Conservation (phyloP, 1,140 invertebrate genomes). For the Heliconius eleuchia region DNA sequence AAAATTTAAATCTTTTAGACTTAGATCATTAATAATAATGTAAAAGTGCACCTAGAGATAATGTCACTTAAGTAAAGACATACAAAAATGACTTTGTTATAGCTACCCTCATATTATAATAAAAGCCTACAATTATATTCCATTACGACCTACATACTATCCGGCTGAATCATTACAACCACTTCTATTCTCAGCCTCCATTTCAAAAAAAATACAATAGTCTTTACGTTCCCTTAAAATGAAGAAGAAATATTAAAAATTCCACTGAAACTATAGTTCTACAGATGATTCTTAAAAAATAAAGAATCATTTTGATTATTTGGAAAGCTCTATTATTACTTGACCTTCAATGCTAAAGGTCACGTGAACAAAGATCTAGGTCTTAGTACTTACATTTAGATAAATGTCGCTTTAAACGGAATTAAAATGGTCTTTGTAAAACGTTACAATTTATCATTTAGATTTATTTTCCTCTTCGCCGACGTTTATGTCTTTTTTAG, state of each 20-base stretch:
- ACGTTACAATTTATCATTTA: neutral
- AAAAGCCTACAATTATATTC: neutral
- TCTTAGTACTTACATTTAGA: neutral
- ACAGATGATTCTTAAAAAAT: neutral
- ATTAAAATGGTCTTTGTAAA: neutral
- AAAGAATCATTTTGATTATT: neutral
- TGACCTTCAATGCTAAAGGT: slow-evolving; percentile 7
- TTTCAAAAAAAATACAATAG: neutral
- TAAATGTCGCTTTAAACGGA: neutral
- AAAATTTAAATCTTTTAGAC: too few relatives aligned
- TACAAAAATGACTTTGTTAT: too few relatives aligned
- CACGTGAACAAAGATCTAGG: neutral
- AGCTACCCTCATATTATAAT: neutral
- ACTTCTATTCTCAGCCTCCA: neutral
- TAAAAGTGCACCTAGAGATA: too few relatives aligned
- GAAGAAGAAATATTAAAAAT: neutral
- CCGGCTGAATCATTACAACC: neutral
- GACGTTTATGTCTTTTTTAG: neutral
- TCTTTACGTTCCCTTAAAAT: neutral
- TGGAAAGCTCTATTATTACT: slow-evolving; percentile 3
- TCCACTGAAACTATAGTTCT: neutral
- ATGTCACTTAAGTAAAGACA: too few relatives aligned
- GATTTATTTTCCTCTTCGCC: neutral
- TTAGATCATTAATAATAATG: too few relatives aligned
- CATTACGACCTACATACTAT: neutral